Base-by-base conservation (phyloP, 1,140 invertebrate genomes). In the Cydia strobilella region DNA sequence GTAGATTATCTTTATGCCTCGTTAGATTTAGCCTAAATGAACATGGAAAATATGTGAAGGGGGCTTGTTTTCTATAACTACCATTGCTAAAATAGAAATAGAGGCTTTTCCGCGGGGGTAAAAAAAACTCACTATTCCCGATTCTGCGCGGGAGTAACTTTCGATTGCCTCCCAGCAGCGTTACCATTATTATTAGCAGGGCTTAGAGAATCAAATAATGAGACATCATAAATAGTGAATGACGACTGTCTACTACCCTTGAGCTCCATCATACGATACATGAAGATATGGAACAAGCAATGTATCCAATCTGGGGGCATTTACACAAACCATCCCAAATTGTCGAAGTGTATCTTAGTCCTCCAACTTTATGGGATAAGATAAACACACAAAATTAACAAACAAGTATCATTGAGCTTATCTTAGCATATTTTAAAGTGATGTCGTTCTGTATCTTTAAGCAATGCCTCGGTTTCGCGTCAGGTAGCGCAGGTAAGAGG, bases 401-500 rank as follows among this genome's bases (percentile, higher is more conserved):
- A 13, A 42, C 39, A 42, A 39, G 35, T 10, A 1, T 1, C 42
- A 15, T 51, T 51, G 13, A 51, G 13, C 6, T 5, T 51, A 6
- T 13, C 12, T 51, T 45, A 45, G 10, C 15, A 51, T 51, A 51
- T 51, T 51, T 51, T 0, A 39, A 39, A 6, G 35, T 35, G 3
- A 7, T 35, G 35, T 39, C 35, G 12, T 12, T 15, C 42, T 45
- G 42, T 45, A 42, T 42, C 39, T 42, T 42, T 3, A 42, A 42
- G 39, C 39, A 42, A 42, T 82, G 77, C 78, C 75, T 76, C 74
- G 83, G 78, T 80, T 72, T 18, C 59, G 79, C 79, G 84, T 89
- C 84, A 85, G 84, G 85, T 85, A 82, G 79, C 77, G 35, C 86
- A 88, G 87, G 89, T 88, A 85, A 80, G 39, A 74, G 71, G 81